phyloP scores from a whole-genome alignment of 2,888 invertebrate genomes.

The Leucozona laternaria region DNA sequence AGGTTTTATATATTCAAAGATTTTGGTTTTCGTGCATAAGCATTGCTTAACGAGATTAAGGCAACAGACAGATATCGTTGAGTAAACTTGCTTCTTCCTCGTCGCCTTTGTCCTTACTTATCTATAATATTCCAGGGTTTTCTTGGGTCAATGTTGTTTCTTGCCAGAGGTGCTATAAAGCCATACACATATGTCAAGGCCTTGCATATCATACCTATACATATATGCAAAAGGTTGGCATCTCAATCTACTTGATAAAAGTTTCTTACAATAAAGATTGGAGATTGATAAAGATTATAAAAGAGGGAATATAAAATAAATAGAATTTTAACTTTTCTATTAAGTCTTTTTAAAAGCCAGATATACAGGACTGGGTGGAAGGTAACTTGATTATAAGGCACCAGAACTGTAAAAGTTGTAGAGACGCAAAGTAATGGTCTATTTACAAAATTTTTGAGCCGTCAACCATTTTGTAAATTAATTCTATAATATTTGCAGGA shows the following conservation, averaged over 20 bases:
- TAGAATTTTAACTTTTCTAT: too few relatives aligned
- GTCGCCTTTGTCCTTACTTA: neutral
- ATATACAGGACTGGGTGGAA: too few relatives aligned
- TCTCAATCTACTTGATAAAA: neutral
- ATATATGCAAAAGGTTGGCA: neutral
- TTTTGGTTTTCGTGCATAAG: conserved; percentile 68
- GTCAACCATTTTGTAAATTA: too few relatives aligned
- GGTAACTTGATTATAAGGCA: too few relatives aligned
- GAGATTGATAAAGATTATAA: too few relatives aligned
- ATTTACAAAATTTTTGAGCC: too few relatives aligned
- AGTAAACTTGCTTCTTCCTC: conserved; percentile 35
- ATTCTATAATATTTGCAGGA: too few relatives aligned
- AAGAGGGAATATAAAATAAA: too few relatives aligned
- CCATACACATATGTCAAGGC: neutral
- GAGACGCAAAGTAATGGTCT: too few relatives aligned
- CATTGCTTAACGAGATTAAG: conserved; percentile 63
- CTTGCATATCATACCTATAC: neutral
- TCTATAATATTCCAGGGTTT: neutral
- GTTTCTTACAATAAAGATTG: too few relatives aligned
- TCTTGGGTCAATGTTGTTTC: neutral
- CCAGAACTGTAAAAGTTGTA: too few relatives aligned
- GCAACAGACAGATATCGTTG: conserved; percentile 60
- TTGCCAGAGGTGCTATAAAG: neutral
- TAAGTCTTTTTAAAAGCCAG: too few relatives aligned
- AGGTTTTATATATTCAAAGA: conserved; percentile 43